Evolutionary conservation across 2,797 vertebrate genomes (phyloP).

Genomic region (Picus viridis): DNA sequence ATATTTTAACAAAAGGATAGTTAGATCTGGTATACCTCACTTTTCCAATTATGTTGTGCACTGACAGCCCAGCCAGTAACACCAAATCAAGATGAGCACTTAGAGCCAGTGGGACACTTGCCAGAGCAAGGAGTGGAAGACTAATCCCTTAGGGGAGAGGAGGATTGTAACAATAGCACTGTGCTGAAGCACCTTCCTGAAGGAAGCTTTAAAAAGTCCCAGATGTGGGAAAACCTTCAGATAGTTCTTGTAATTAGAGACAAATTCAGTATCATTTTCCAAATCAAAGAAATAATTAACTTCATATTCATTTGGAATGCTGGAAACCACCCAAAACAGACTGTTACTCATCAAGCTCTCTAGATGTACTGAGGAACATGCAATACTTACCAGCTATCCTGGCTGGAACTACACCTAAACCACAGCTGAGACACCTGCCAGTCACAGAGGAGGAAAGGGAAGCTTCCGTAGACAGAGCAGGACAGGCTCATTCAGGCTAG

Average conservation of each 20-base stretch:
- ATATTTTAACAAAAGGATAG: not conserved
- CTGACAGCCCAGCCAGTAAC: not conserved
- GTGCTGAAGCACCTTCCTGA: not conserved
- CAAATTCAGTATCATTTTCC: not conserved
- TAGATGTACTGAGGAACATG: not conserved
- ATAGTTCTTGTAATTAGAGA: not conserved
- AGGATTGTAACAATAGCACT: not conserved
- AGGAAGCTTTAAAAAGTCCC: not conserved
- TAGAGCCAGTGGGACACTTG: not conserved
- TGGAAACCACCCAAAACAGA: not conserved
- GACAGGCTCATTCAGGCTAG: not conserved
- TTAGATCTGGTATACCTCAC: not conserved
- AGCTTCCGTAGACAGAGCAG: not conserved
- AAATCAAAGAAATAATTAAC: not conserved
- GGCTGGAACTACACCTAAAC: not conserved
- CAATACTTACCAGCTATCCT: not conserved
- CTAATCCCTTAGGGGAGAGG: not conserved
- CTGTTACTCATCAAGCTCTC: fast-evolving
- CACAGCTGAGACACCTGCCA: not conserved
- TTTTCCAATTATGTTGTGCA: not conserved
- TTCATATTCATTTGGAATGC: not conserved
- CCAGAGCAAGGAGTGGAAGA: not conserved
- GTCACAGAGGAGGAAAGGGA: not conserved
- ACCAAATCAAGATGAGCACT: not conserved
- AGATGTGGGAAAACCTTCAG: not conserved